phyloP scores from a whole-genome alignment of 2,888 invertebrate species.

The Chaitophorus viminalis region DNA sequence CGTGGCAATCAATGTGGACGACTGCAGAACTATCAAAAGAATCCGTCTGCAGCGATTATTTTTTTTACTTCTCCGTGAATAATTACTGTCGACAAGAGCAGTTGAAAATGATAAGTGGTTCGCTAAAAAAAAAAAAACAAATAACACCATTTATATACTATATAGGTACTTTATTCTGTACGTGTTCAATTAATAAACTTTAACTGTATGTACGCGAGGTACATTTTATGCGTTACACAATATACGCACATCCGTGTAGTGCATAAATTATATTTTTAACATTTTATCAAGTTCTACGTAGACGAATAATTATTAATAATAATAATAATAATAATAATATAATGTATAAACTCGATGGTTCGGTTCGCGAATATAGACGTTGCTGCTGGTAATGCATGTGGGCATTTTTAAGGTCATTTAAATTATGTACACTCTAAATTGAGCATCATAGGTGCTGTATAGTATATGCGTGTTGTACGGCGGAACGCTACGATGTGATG shows the following conservation, averaged over 20 bases:
- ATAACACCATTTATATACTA: background rate
- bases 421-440: conserved; percentile 10
- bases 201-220: background rate
- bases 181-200: background rate
- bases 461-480: background rate
- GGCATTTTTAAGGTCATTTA: conserved; percentile 33
- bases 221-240: background rate
- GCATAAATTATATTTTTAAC: background rate
- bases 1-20: background rate
- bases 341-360: background rate
- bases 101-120: background rate
- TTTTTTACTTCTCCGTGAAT: too few relatives aligned
- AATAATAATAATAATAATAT: background rate
- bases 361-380: background rate
- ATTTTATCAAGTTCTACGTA: background rate
- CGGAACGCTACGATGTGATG: too few relatives aligned
- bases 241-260: background rate
- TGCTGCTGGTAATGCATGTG: background rate
- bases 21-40: background rate
- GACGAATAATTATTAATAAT: background rate
- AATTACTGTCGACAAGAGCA: too few relatives aligned
- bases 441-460: background rate
- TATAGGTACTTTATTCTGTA: too few relatives aligned
- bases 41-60: background rate
- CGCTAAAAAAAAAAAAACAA: background rate